Base-by-base conservation (phyloP, 2,888 invertebrate genomes). In the Bombylius discolor region DNA sequence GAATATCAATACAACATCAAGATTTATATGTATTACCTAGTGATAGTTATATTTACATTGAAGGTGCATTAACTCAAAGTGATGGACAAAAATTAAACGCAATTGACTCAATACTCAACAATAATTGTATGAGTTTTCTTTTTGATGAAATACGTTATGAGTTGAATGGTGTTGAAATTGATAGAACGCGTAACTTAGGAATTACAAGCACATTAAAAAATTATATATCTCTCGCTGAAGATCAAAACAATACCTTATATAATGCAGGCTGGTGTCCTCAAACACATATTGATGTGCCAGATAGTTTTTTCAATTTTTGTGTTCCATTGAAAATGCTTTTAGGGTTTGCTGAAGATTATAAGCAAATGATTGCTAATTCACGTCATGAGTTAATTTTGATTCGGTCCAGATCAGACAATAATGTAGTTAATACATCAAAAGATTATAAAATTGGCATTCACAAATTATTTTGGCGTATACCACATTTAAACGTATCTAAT, bases 61-160 rank as follows among this genome's bases (percentile, higher is more conserved):
- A 65, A 52, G 64, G 64, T 31, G 58, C 33, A 59, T 49, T 55
- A 50, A 48, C 52, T 12, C 49, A 55, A 5, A 47, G 44, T n/a
- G 56, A n/a, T n/a, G n/a, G n/a, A n/a, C n/a, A n/a, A n/a, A n/a
- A n/a, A n/a, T n/a, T n/a, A n/a, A n/a, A n/a, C n/a, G n/a, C n/a
- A n/a, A n/a, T n/a, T n/a, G n/a, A 59, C 13, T 13, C 13, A 55
- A 23, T 54, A 53, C 48, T 55, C 51, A 58, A 57, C 32, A 67
- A 66, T 56, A 68, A 68, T 58, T 61, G 62, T 45, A 56, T 66
- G n/a, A 61, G 64, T 13, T 63, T 65, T 60, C 51, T 69, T 9
- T 69, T 69, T 59, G 66, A 68, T 56, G 66, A 65, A 61, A 66
- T 69, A 54, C 64, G 68, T 7, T 71, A 70, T 61, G 67, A 69